Conservation (phyloP, 2,888 invertebrate genomes). For the Rhagium mordax region DNA sequence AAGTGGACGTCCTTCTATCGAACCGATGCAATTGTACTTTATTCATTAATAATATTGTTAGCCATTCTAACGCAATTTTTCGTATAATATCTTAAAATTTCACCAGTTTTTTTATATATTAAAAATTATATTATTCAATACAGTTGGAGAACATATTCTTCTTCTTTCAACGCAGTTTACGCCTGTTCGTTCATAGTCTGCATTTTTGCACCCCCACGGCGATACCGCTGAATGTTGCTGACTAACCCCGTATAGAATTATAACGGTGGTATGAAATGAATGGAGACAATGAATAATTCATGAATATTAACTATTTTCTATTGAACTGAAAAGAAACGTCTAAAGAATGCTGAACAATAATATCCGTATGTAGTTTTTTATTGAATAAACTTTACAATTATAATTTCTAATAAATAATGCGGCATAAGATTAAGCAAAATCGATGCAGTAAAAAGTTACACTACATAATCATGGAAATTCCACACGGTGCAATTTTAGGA, state of each 20-base stretch:
- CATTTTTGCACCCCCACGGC: not conserved
- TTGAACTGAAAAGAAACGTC: not conserved
- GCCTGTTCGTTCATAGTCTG: not conserved
- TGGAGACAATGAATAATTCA: conserved; percentile 2
- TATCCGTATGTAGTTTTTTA: not conserved
- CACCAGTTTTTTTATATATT: too few species aligned
- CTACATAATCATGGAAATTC: too few species aligned
- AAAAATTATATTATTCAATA: too few species aligned
- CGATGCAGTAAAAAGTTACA: too few species aligned
- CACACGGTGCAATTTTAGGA: too few species aligned
- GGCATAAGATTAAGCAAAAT: too few species aligned
- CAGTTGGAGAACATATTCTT: not conserved
- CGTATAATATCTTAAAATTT: too few species aligned
- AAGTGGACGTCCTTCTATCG: too few species aligned
- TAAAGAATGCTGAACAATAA: not conserved
- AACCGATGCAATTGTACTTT: too few species aligned
- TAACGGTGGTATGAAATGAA: not conserved
- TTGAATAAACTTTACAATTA: not conserved
- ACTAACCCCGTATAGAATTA: conserved; percentile 5
- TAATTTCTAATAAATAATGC: too few species aligned
- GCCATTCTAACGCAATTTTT: too few species aligned
- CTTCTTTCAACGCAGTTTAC: not conserved
- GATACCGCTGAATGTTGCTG: not conserved
- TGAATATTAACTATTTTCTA: not conserved
- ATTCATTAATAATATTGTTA: too few species aligned